Evolutionary conservation across 2,113 vertebrate species (phyloP), one percentile per base, ranked within the genome.

Genomic region (Prionailurus viverrinus): DNA sequence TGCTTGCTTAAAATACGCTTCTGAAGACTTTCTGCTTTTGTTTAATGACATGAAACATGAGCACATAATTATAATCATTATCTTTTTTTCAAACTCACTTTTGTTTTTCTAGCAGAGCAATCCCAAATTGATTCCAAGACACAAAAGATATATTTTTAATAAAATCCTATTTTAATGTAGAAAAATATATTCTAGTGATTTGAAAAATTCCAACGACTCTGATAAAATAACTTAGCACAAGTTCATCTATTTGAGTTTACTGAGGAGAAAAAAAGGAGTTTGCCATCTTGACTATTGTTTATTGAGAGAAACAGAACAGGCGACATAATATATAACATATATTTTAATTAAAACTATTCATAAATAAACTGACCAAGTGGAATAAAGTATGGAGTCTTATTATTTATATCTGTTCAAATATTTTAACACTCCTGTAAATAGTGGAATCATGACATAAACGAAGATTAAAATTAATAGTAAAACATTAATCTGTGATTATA

Each of bases 381-480:
- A 96, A 93, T 80, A 82, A 80, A 93, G 8, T 45, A 25, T 31
- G 12, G 2, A 45, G 1, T 45, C 15, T 39, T 91, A 48, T 21
- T 84, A 84, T 36, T 68, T 89, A 15, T 27, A 3, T 33, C 33
- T 79, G 53, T 19, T 85, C 13, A 88, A 66, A 88, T 88, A 80
- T 58, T 29, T 91, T 41, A 55, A 88, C 12, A 73, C 1, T 91
- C 74, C 27, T 58, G 5, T 23, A 89, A 71, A 41, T 79, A 82
- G 1, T 83, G 7, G 7, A 82, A 92, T 85, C 29, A 58, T n/a
- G 48, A 51, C 15, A 53, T 23, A 29, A 92, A 48, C 23, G 4
- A 71, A 93, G 61, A 88, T 76, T 36, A 92, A 82, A 39, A n/a
- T 74, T 58, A 84, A 83, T 83, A 45, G 21, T 87, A n/a, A 95